Evolutionary conservation across 2,113 vertebrate genomes (phyloP).

Genomic region (Eulemur macaco): DNA sequence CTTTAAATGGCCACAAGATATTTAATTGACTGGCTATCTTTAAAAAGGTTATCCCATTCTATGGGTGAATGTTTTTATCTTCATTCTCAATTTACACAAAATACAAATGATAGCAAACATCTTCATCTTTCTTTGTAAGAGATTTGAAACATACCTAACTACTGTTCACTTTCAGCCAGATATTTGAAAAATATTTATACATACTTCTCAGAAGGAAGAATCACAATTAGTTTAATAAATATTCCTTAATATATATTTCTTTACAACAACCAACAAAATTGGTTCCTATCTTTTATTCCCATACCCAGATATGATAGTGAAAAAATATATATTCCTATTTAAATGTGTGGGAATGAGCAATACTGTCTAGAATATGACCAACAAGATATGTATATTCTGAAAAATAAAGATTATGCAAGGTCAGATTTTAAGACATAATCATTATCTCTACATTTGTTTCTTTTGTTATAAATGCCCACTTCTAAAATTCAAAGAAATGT

Average conservation of each 20-base stretch:
- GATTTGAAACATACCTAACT: neutral
- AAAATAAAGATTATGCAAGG: neutral
- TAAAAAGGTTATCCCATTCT: neutral
- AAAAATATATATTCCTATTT: neutral
- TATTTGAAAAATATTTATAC: neutral
- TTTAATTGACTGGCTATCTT: neutral
- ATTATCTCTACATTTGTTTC: neutral
- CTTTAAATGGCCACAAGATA: neutral
- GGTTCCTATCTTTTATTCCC: neutral
- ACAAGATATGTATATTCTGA: neutral
- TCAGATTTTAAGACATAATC: neutral
- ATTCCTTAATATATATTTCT: neutral
- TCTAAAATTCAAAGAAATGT: neutral
- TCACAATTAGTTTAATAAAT: neutral
- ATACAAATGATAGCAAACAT: neutral
- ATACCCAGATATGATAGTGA: fast-evolving
- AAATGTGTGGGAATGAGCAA: neutral
- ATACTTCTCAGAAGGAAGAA: neutral
- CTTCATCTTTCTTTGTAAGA: neutral
- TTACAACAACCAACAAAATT: neutral
- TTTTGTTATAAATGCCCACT: neutral
- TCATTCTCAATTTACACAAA: neutral
- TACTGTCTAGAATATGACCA: neutral
- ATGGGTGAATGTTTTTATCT: neutral
- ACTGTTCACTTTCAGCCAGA: neutral